Evolutionary conservation across 2,797 vertebrate genomes (phyloP), one percentile per base, ranked within the genome.

Genomic region (Euphonia xanthogaster): DNA sequence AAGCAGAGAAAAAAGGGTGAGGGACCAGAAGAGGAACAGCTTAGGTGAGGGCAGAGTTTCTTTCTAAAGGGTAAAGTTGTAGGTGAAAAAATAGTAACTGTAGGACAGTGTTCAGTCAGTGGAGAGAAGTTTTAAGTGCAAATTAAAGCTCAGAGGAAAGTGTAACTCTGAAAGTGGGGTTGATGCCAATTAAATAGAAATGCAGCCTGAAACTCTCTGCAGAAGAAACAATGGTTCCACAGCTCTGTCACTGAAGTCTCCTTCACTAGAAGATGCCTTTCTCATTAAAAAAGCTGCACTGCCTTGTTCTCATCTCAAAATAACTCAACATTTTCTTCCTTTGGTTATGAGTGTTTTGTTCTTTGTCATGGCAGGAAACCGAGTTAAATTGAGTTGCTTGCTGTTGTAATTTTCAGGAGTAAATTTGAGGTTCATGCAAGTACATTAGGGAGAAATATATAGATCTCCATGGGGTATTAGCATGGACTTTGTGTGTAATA

Each of bases 241-340:
- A 83, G 24, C 18, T 89, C 75, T 89, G 63, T 80, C 89, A 67
- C 48, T 55, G 2, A 84, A 66, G 74, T 57, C 77, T 95, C 84
- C 84, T 93, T 74, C 75, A 53, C 87, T 93, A 61, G 78, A 85
- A 94, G 89, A 91, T 88, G 48, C n/a, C 45, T 83, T 92, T 85
- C 89, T 88, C 61, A 89, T 89, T 91, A 71, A 70, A 92, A 93
- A 96, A 92, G 48, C 33, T 84, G 85, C 78, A 85, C 14, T 79
- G 74, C 35, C 86, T 78, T 76, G 9, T 92, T 83, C 89, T 90
- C 8, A 3, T 85, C 91, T 86, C 88, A 97, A 86, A 96, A 95
- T 97, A 97, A 88, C 87, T 90, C 82, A 68, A n/a, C 44, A 11
- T 85, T 90, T 95, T 94, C 76, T 96, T 94, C 62, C 84, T 73